Base-by-base conservation (phyloP, 2,888 invertebrate species). In the Polylopha cassiicola region DNA sequence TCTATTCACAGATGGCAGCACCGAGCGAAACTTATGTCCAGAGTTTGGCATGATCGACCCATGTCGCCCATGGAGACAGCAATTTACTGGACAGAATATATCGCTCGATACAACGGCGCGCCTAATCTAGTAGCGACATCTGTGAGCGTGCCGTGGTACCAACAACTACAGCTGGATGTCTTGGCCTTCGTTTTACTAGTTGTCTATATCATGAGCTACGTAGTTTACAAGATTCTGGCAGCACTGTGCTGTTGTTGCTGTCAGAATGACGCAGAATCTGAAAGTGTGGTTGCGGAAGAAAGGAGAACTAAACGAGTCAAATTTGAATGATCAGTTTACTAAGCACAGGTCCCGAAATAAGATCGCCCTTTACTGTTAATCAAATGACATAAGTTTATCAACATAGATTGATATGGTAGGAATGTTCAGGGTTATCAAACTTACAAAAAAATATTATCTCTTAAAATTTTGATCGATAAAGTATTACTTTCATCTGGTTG, bases 51-150 rank as follows among this genome's bases (percentile, higher is more conserved):
- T 41, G 82, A 87, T 47, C 84, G 89, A 0, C 75, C 86, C 18
- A 75, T 79, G 52, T 73, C 86, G 3, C 85, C 89, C 1, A 46
- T 88, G 29, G 84, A 88, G 41, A 82, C 74, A 14, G 88, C 89
- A 39, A 71, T 88, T 55, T 89, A 89, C 67, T 88, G 88, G 82
- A 82, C 86, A 7, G 89, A 89, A 50, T 87, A 88, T 54, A 82
- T 88, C 46, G 72, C 88, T 15, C 61, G 84, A 13, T 77, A 85
- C 42, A 66, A 65, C 11, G 85, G 85, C 1, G 73, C 81, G 7
- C 80, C 80, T 0, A 74, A 84, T 49, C 62, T 86, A 2, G 63
- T 63, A 47, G 65, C 82, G 38, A 53, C 65, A 22, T 73, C 79
- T 53, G 67, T 74, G 0, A 62, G 56, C 18, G 48, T 69, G 10